Evolutionary conservation across 2,888 invertebrate species (phyloP).

Genomic region (Acrocyrtus sp.): DNA sequence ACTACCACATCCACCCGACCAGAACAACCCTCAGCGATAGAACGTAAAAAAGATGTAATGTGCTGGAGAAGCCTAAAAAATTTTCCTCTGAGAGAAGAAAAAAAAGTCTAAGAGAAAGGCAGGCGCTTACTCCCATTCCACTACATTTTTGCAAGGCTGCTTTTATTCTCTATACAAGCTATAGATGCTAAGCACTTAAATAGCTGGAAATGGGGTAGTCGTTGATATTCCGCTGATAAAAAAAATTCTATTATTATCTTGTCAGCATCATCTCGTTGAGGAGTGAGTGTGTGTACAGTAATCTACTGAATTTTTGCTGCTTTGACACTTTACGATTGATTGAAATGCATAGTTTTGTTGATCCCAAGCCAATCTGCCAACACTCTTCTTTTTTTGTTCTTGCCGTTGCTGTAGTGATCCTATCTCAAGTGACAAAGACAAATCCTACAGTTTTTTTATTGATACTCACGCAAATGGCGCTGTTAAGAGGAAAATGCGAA

Average conservation of each 20-base stretch:
- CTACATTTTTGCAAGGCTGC: no score
- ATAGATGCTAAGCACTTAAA: neutral
- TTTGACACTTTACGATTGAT: neutral
- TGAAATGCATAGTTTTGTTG: neutral
- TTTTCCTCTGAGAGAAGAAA: neutral
- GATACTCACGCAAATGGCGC: no score
- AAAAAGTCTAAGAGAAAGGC: neutral
- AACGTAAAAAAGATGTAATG: neutral
- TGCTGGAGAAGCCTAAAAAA: neutral
- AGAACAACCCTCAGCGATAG: conserved; percentile 10
- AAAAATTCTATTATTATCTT: neutral
- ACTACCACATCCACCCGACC: neutral
- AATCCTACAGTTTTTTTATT: neutral
- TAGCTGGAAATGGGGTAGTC: neutral
- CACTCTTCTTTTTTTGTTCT: neutral
- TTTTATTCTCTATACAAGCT: neutral
- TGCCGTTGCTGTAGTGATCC: neutral
- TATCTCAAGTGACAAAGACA: neutral
- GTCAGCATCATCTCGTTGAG: neutral
- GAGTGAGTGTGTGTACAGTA: neutral
- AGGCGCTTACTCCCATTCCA: no score
- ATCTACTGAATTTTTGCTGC: no score
- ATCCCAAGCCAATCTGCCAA: neutral
- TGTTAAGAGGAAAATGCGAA: no score
- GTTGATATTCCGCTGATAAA: neutral